These are phyloP conservation scores for Sebastes hubbsi DNA, from an alignment of 2,797 vertebrate genomes.

Conservation along the genomic window DNA sequence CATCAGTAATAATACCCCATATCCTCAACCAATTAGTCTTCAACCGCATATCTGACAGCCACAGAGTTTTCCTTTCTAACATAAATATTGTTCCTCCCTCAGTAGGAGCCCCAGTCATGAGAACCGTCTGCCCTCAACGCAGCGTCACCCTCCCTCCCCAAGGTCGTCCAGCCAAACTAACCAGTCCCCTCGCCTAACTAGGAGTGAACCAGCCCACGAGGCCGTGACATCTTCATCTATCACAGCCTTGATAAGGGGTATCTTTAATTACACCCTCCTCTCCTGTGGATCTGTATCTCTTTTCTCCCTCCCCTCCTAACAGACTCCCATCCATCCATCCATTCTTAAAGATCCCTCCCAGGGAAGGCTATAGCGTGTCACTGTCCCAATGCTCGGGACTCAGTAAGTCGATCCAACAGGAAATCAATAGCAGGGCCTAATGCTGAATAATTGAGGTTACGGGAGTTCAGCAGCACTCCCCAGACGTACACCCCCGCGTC, in stretches of 20 bases:
- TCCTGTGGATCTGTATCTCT: conserved; percentile 67
- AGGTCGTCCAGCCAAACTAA: conserved; percentile 60
- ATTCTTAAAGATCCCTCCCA: conserved; percentile 62
- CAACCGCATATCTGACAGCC: conserved; percentile 52
- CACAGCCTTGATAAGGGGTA: conserved; percentile 76
- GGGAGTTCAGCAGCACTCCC: conserved; percentile 80
- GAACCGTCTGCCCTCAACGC: conserved; percentile 62
- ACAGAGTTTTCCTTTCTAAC: conserved; percentile 59
- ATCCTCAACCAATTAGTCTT: conserved; percentile 63
- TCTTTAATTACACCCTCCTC: conserved; percentile 79
- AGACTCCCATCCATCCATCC: conserved; percentile 69
- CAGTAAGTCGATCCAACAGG: conserved; percentile 85
- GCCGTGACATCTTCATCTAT: conserved; percentile 79
- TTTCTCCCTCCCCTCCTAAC: conserved; percentile 54
- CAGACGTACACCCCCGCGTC: conserved; percentile 58
- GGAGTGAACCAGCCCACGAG: conserved; percentile 19
- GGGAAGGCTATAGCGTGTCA: conserved; percentile 71
- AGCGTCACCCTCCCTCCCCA: conserved; percentile 41
- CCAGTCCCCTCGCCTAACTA: conserved; percentile 41
- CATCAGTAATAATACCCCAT: conserved; percentile 57
- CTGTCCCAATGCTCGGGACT: conserved; percentile 72
- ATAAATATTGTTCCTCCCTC: conserved; percentile 75
- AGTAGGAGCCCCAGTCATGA: conserved; percentile 59
- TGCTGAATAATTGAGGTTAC: conserved; percentile 88
- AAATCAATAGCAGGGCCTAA: conserved; percentile 85